Percentiles rank a stretch among this genome's conserved stretches.
Conservation (phyloP, 2,888 invertebrate genomes). For the Dasysyrphus albostriatus region DNA sequence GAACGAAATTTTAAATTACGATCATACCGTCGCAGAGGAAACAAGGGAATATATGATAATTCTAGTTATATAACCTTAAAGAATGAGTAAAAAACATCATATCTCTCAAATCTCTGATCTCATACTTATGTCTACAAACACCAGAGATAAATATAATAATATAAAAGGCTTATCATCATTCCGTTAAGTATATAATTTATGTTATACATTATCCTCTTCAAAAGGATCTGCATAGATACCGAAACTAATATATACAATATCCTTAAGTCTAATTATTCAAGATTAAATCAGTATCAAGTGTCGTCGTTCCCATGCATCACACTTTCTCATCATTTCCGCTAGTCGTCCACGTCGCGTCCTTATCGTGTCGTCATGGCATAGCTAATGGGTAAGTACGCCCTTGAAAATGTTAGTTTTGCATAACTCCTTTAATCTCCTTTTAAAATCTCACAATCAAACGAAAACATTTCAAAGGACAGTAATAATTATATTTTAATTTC, state of each 20-base stretch:
- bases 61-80: no score
- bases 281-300: constrained; percentile 60
- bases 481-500: constrained; percentile 45
- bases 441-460: constrained; percentile 33
- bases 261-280: constrained; percentile 28
- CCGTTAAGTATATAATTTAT: background rate
- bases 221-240: background rate
- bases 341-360: background rate
- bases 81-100: no score
- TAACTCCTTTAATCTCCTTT: constrained; percentile 49
- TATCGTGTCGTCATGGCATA: background rate
- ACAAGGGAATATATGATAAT: no score
- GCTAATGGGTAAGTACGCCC: constrained; percentile 25
- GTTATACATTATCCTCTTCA: background rate
- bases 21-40: no score
- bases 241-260: constrained; percentile 7
- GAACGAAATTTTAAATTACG: no score
- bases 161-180: background rate
- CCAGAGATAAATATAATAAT: background rate
- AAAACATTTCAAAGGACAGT: constrained; percentile 53
- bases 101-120: background rate
- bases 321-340: constrained; percentile 21
- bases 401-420: constrained; percentile 56
- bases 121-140: background rate
- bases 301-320: constrained; percentile 56